phyloP scores from a whole-genome alignment of 2,888 invertebrate genomes.

The Crematogaster levior region DNA sequence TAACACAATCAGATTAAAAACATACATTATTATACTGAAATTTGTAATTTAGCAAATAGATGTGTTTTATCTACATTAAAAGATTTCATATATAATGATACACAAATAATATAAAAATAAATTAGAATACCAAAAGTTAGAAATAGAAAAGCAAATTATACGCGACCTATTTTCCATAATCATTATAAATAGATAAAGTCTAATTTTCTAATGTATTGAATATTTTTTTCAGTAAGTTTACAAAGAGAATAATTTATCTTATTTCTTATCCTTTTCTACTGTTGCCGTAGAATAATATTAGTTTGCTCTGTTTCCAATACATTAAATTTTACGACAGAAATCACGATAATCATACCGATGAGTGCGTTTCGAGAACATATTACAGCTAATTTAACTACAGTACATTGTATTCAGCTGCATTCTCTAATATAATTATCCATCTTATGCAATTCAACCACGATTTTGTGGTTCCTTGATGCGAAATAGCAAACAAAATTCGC shows the following conservation, averaged over 20 bases:
- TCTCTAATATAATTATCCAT: background rate
- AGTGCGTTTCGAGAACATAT: background rate
- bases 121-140: background rate
- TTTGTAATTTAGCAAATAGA: conserved; percentile 23
- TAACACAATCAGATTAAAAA: background rate
- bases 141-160: background rate
- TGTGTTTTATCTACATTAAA: background rate
- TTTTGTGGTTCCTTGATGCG: background rate
- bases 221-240: background rate
- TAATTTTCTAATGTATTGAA: background rate
- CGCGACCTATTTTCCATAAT: background rate
- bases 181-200: background rate
- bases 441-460: background rate
- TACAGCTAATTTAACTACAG: background rate
- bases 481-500: conserved; percentile 12
- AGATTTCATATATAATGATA: background rate
- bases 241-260: background rate
- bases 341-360: background rate
- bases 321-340: background rate
- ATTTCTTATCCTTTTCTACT: background rate
- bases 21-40: background rate
- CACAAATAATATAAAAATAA: background rate
- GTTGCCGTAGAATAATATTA: background rate
- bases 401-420: background rate
- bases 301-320: background rate